A percentile compares a stretch with the other conserved stretches of the same genome.
These are phyloP conservation scores for Microctenopoma stevenorrisi DNA, from an alignment of 2,797 vertebrate genomes.

Conservation along the genomic window DNA sequence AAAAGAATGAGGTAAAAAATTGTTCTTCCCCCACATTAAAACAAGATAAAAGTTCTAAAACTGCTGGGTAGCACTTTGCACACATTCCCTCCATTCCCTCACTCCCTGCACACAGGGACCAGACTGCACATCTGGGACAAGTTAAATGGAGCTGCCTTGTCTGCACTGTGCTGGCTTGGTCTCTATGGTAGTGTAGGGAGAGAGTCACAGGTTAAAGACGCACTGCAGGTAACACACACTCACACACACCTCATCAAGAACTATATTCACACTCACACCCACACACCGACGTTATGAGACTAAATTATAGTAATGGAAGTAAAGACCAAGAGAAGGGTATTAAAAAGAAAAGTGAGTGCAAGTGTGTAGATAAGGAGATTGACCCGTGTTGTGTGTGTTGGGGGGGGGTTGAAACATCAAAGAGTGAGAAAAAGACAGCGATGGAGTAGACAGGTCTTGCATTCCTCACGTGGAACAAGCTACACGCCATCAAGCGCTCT, in stretches of 20 bases:
- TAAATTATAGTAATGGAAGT: conserved; percentile 16
- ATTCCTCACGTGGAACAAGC: conserved; percentile 69
- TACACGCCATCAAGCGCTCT: conserved; percentile 37
- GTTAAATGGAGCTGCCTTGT: conserved; percentile 73
- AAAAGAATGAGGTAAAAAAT: neutral
- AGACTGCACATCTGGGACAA: conserved; percentile 80
- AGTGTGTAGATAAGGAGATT: conserved; percentile 38
- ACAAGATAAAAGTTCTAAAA: conserved; percentile 18
- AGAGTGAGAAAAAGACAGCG: conserved; percentile 45
- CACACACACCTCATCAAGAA: neutral
- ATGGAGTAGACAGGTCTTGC: conserved; percentile 57
- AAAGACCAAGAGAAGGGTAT: conserved; percentile 39
- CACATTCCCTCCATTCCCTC: conserved; percentile 12
- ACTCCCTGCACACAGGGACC: conserved; percentile 46
- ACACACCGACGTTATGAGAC: conserved; percentile 1
- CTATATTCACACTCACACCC: conserved; percentile 1
- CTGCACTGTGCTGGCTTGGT: conserved; percentile 52
- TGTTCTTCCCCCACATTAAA: conserved; percentile 12
- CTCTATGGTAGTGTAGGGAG: conserved; percentile 30
- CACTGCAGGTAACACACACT: conserved; percentile 54
- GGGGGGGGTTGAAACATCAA: conserved; percentile 52
- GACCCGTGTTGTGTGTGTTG: conserved; percentile 40
- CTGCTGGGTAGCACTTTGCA: conserved; percentile 24
- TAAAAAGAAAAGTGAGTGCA: conserved; percentile 25
- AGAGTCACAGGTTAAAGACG: conserved; percentile 60